Evolutionary conservation across 2,797 vertebrate genomes (phyloP).

Genomic region (Pogonophryne albipinna): DNA sequence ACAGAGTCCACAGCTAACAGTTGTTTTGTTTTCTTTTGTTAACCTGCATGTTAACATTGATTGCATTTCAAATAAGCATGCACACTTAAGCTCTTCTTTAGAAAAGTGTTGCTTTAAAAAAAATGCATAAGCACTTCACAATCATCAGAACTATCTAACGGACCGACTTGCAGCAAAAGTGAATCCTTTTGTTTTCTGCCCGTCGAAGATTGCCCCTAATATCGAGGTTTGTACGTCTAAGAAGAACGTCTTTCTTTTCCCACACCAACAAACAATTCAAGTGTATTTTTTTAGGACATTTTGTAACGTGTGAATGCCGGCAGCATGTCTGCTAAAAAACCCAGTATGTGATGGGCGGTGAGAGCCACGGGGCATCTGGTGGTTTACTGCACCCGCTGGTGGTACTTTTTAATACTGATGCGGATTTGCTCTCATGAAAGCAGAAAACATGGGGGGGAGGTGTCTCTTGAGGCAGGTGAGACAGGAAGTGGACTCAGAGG

Average conservation of each 20-base stretch:
- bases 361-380: constrained; percentile 46
- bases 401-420: constrained; percentile 76
- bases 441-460: constrained; percentile 31
- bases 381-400: constrained; percentile 45
- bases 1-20: constrained; percentile 11
- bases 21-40: background rate
- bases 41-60: constrained; percentile 16
- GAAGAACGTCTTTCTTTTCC: constrained; percentile 44
- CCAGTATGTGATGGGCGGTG: constrained; percentile 17
- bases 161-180: constrained; percentile 36
- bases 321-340: constrained; percentile 24
- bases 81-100: constrained; percentile 49
- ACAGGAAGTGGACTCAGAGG: constrained; percentile 59
- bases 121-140: constrained; percentile 63
- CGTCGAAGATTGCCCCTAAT: constrained; percentile 21
- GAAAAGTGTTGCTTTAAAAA: constrained; percentile 30
- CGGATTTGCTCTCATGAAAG: constrained; percentile 61
- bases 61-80: constrained; percentile 44
- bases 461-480: constrained; percentile 52
- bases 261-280: constrained; percentile 52
- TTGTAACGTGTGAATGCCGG: constrained; percentile 21
- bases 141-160: constrained; percentile 53
- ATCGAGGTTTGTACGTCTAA: constrained; percentile 35
- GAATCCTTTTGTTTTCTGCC: constrained; percentile 22
- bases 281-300: constrained; percentile 46